Conservation (phyloP, 2,888 invertebrate species). For the Amphipyra tragopoginis region DNA sequence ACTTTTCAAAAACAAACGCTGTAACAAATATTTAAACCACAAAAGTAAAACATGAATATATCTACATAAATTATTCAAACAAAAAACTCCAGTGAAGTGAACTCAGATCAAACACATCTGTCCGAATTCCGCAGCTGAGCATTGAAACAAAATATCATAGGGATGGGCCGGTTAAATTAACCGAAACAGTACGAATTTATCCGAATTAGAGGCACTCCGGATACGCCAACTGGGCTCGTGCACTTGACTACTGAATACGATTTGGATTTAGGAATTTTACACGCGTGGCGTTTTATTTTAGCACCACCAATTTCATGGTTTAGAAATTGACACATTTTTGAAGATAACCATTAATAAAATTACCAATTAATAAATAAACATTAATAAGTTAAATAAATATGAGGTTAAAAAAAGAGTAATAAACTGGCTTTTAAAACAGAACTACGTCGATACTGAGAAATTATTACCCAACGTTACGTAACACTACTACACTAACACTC, state of each 20-base stretch:
- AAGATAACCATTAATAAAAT: too few species aligned
- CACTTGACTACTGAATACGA: conserved; percentile 54
- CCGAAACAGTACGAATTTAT: conserved; percentile 66
- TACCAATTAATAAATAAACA: too few species aligned
- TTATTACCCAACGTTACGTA: too few species aligned
- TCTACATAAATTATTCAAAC: conserved; percentile 41
- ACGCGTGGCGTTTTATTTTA: conserved; percentile 11
- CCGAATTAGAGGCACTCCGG: conserved; percentile 64
- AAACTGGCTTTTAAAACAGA: too few species aligned
- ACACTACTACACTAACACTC: too few species aligned
- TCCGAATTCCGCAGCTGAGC: conserved; percentile 27
- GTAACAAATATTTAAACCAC: not conserved
- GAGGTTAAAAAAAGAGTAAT: too few species aligned
- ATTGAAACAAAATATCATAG: conserved; percentile 56
- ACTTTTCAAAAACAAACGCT: not conserved
- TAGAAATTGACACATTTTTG: too few species aligned
- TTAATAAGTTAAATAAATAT: too few species aligned
- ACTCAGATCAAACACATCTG: conserved; percentile 44
- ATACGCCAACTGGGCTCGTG: conserved; percentile 50
- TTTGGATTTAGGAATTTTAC: conserved; percentile 33
- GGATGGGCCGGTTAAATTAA: conserved; percentile 68
- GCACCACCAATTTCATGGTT: not conserved
- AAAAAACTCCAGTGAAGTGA: conserved; percentile 37
- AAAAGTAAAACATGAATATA: not conserved
- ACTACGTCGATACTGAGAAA: too few species aligned